Evolutionary conservation across 1,140 invertebrate species (phyloP).

Genomic region (Apis cerana): DNA sequence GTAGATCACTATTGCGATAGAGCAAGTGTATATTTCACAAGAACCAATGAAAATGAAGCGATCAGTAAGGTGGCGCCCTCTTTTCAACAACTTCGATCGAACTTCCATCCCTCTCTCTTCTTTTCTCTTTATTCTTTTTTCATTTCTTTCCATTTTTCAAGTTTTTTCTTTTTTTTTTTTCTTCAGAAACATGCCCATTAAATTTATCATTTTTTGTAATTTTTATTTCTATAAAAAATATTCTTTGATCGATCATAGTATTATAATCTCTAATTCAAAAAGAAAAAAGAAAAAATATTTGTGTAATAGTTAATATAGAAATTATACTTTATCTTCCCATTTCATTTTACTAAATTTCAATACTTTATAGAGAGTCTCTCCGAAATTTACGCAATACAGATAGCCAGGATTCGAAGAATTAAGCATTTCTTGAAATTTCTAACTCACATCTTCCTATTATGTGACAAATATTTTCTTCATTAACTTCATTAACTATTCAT

Average conservation of each 20-base stretch:
- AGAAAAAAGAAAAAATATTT: background rate
- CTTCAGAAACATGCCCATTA: background rate
- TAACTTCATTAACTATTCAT: background rate
- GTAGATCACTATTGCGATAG: background rate
- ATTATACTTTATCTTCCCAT: too few relatives aligned
- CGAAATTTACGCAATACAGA: background rate
- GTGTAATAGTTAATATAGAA: too few relatives aligned
- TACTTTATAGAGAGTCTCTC: background rate
- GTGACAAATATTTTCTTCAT: background rate
- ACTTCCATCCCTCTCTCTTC: background rate
- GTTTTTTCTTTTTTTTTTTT: background rate
- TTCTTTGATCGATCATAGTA: background rate
- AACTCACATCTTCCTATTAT: background rate
- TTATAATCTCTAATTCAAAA: background rate
- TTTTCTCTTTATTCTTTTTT: background rate
- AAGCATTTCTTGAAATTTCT: background rate
- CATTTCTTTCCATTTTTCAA: too few relatives aligned
- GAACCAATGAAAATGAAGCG: conserved; percentile 58
- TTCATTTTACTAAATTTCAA: too few relatives aligned
- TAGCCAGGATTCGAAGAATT: background rate
- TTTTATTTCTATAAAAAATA: background rate
- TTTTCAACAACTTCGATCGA: conserved; percentile 72
- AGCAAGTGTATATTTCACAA: conserved; percentile 6
- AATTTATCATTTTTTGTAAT: background rate
- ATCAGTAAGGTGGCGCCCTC: conserved; percentile 74